phyloP scores from a whole-genome alignment of 1,140 invertebrate species.

The Araneus ventricosus region DNA sequence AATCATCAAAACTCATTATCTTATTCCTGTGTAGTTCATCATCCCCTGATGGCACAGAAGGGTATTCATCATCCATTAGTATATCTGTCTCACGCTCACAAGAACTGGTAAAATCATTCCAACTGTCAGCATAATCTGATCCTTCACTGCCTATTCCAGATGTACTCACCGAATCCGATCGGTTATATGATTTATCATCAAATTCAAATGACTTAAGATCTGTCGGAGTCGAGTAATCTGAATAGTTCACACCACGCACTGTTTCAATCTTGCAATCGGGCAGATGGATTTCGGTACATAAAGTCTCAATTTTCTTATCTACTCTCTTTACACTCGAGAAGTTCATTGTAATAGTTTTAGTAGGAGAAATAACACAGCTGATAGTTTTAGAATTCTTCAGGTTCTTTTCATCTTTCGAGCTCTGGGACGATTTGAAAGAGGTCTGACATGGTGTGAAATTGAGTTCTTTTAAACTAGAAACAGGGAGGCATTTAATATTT shows the following conservation, averaged over 20 bases:
- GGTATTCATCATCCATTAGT: constrained; percentile 66
- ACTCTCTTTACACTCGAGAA: background rate
- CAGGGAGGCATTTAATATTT: constrained; percentile 70
- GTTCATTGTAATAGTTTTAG: background rate
- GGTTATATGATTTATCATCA: constrained; percentile 63
- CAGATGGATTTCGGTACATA: background rate
- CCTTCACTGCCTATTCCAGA: constrained; percentile 80
- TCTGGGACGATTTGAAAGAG: constrained; percentile 23
- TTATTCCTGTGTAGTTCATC: constrained; percentile 37
- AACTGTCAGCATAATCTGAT: constrained; percentile 77
- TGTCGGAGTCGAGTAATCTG: background rate
- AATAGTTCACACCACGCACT: background rate
- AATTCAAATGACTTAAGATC: constrained; percentile 65
- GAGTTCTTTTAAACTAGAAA: constrained; percentile 74
- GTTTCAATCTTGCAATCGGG: constrained; percentile 48
- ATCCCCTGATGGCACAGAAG: constrained; percentile 53
- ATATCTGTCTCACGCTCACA: constrained; percentile 78
- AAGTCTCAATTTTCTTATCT: constrained; percentile 38
- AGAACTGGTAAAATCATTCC: constrained; percentile 79
- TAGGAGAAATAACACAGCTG: constrained; percentile 18
- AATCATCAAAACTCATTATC: constrained; percentile 54
- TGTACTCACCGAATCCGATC: constrained; percentile 79
- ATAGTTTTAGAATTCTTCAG: background rate
- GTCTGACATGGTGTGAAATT: constrained; percentile 76
- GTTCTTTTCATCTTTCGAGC: constrained; percentile 5